Conservation (phyloP, 2,113 vertebrate genomes). For the Callipepla squamata region DNA sequence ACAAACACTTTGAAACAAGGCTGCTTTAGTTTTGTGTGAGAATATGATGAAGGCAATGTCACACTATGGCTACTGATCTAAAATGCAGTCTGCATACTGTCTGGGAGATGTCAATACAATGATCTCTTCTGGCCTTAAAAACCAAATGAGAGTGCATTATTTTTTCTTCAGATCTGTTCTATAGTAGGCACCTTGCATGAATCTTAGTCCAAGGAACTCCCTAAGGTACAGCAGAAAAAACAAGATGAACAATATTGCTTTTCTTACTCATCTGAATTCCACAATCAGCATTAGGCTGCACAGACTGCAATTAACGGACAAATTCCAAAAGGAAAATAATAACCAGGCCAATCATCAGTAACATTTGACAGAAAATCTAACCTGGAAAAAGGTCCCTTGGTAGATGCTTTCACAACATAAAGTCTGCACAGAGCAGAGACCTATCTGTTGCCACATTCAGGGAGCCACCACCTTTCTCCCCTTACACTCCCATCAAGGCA, state of each 20-base stretch:
- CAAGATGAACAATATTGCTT: accelerated
- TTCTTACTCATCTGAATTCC: background rate
- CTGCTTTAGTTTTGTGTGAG: background rate
- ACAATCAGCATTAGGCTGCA: background rate
- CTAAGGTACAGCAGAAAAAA: background rate
- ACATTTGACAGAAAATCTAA: background rate
- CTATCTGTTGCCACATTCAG: background rate
- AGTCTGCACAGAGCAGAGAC: background rate
- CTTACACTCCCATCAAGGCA: background rate
- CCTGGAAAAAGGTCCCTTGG: background rate
- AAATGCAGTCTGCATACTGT: background rate
- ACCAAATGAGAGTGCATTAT: background rate
- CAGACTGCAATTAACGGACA: background rate
- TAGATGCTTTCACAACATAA: background rate
- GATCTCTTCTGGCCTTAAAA: background rate
- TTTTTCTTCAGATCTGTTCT: background rate
- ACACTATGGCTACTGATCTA: background rate
- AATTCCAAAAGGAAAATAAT: background rate
- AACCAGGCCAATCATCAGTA: background rate
- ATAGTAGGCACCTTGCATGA: background rate
- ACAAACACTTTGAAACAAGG: background rate
- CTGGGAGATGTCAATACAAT: background rate
- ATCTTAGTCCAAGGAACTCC: background rate
- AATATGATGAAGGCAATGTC: background rate
- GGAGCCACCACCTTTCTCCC: background rate